Base-by-base conservation (phyloP, 2,797 vertebrate genomes). In the Dendrocincla fuliginosa region DNA sequence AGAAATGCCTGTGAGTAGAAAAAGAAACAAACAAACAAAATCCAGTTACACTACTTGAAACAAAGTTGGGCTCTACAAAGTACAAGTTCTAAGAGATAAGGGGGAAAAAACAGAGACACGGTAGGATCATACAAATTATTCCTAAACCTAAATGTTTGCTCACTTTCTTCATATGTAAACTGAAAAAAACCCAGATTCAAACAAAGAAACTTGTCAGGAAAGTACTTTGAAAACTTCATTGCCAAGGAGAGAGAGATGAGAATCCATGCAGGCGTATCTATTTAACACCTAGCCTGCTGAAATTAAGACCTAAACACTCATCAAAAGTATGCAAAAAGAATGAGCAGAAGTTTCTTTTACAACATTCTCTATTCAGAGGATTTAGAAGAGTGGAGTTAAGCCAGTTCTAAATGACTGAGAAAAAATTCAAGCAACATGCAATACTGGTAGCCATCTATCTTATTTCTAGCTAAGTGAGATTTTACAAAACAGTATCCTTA, bases 1-100 rank as follows among this genome's bases (percentile, higher is more conserved):
- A 99, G 98, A 98, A 99, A 99, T 8, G 99, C 99, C 99, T 99
- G 79, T 6, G n/a, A 56, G 44, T 46, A 82, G 70, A 83, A 78
- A 81, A 69, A 30, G 24, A 67, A 95, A 75, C 8, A 71, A 95
- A 75, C 8, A 71, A 84, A 84, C 2, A 79, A 83, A 59, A 27
- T 4, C 0, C n/a, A 59, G 16, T 50, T 71, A 76, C 11, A 95
- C 16, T 24, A 89, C n/a, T 33, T 61, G n/a, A 93, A 83, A 46
- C 71, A 39, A 61, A 50, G 4, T 7, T 67, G 32, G 9, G 37
- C 13, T 67, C 13, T 57, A 42, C 44, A 76, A 57, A 4, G 14
- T 14, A 42, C 5, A 87, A 27, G 10, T 60, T 86, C 25, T 41
- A 76, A 60, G 41, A 47, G 7, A 30, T 14, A 76, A 37, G 9